Base-by-base conservation (phyloP, 2,888 invertebrate species). In the Apodemia mormo region DNA sequence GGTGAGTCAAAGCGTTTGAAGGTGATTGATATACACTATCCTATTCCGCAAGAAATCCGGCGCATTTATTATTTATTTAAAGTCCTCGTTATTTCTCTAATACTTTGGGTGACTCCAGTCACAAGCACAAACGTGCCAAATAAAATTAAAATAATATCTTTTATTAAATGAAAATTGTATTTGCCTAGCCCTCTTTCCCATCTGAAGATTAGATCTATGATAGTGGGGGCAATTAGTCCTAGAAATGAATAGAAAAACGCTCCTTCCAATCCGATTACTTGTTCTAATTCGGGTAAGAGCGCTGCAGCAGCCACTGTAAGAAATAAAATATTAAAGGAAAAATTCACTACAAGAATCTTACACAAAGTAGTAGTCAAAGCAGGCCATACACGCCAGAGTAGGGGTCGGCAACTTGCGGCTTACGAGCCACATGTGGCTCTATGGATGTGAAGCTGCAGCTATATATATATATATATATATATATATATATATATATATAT, bases 221-320 rank as follows among this genome's bases (percentile, higher is more conserved):
- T 83, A 0, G 96, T 95, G 8, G 97, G 97, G 12, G 96, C 95
- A 72, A 96, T 94, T 67, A 97, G 94, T 1, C 98, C 98, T 70
- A 96, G 90, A 73, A 95, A 95, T 1, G 96, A 96, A 77, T 96
- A 95, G 79, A 96, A 96, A 74, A 96, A 92, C 0, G 94, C 94
- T 12, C 94, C 94, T 77, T 93, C 92, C 1, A 94, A 82, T 22
- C 92, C 91, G 49, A 94, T 94, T 5, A 94, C 91, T 84, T 92
- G 86, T 74, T 93, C 93, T 30, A 94, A 77, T 5, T 80, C 78
- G 0, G 93, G 93, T 6, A 93, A 79, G 1, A 84, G 81, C 0
- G 89, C 90, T 64, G 91, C 93, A n/a, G 90, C 88, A 56, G 81
- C 80, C 54, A 93, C 93, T 93, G 82, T 54, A 84, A 86, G 4